Base-by-base conservation (phyloP, 2,797 vertebrate genomes). In the Glyptemys insculpta region DNA sequence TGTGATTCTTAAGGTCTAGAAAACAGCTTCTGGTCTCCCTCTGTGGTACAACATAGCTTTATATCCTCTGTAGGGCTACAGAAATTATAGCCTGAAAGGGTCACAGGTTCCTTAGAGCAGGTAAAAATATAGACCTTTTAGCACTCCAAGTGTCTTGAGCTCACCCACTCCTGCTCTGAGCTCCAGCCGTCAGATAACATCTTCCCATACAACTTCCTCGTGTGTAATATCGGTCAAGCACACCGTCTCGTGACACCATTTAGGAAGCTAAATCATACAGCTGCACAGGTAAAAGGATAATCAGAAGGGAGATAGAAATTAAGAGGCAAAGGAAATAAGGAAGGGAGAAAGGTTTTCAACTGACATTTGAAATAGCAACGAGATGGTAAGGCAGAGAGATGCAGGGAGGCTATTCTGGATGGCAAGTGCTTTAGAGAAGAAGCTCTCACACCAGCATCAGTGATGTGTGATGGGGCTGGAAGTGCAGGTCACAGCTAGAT, bases 151-250 rank as follows among this genome's bases (percentile, higher is more conserved):
- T 87, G 49, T 16, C 5, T 50, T 4, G 1, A n/a, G 37, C 79
- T 92, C 86, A 44, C 1, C 65, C 27, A 57, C 1, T 65, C 27
- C n/a, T 86, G 23, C 23, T 41, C 41, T 44, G 7, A 3, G 25
- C 44, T 85, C 37, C 44, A 62, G 15, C 0, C 65, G 0, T 27
- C 11, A 44, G 3, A 0, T 14, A 44, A 80, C 12, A n/a, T n/a
- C 31, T 78, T n/a, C 18, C 31, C 79, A 85, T 14, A 25, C 37
- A 44, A n/a, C 34, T n/a, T 19, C 31, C 34, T 74, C 37, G 27
- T 25, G 12, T 74, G 41, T 6, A 74, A 27, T 27, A 74, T 44
- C n/a, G 80, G 87, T 65, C 47, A 74, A 90, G 49, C 53, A 76
- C 50, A 65, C 62, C n/a, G 52, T 12, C 10, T 41, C 23, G 12